Base-by-base conservation (phyloP, 2,888 invertebrate genomes). In the Amiota mariae region DNA sequence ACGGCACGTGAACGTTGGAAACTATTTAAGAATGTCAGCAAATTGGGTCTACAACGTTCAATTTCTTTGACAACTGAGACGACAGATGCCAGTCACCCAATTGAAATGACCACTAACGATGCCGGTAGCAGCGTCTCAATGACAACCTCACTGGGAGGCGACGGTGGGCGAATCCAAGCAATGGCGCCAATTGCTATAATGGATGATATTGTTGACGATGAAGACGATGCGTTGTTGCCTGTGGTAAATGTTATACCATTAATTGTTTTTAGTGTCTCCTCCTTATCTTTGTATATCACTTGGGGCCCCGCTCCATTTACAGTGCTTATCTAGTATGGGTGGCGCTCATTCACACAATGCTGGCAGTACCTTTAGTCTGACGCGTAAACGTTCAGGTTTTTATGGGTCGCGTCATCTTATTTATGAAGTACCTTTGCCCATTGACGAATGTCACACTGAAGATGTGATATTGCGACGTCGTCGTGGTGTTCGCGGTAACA, bases 401-500 rank as follows among this genome's bases (percentile, higher is more conserved):
- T 91, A 92, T 57, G 91, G 92, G 1, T 92, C 92, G 1, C 90
- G 92, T 46, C 92, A 93, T 84, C 89, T 93, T 80, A 92, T 92
- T 47, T 92, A 93, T 81, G 93, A 93, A 82, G 90, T 93, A 56
- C 92, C 92, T n/a, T 87, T 93, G 75, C 92, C 91, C 76, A 92
- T 90, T 20, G 93, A 93, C 80, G 93, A 93, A 83, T 92, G 92
- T 80, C 91, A 91, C 73, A 91, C 89, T n/a, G 91, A 91, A 51
- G 90, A 90, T 76, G 89, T 91, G 18, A 89, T 88, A n/a, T 82
- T 90, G 80, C 82, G 89, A 13, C 85, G 87, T 2, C 87, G 85
- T 51, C 87, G 78, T n/a, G 20, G 20, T 20, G 36, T 36, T 6
- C 84, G 82, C 1, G 72, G 76, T 8, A 36, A 6, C 36, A 36